Evolutionary conservation across 2,888 invertebrate species (phyloP), one percentile per base, ranked within the genome.

Genomic region (Cloeon dipterum): DNA sequence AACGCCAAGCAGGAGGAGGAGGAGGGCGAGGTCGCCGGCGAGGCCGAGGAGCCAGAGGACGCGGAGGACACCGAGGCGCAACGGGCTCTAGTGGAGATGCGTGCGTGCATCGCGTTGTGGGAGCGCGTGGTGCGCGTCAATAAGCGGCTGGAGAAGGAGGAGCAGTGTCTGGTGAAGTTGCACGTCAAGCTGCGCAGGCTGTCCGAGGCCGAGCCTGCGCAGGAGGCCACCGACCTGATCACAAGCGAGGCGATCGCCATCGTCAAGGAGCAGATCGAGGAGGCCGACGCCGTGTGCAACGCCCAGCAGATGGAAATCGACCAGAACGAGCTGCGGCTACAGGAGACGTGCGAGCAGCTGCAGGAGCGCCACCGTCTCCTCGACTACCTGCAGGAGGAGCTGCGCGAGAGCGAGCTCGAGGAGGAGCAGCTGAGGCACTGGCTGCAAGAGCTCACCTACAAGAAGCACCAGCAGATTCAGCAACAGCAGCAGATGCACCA

Each of bases 111-210:
- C n/a, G 70, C 74, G 46, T 60, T 77, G 44, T 58, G 76, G 47
- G 79, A 81, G 48, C 74, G 70, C 53, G 64, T 81, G 35, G 66
- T 74, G 18, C 68, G 71, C 37, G 59, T 79, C 19, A 79, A 81
- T 52, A 74, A 76, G 50, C 65, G 70, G 47, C 56, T 82, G 39
- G 69, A 77, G 40, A 63, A 70, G 39, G 77, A 79, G 51, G 77
- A 79, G 50, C 76, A 77, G 50, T 56, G 68, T 39, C 61, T 81
- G 3, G 69, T 75, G 3, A 61, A 75, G 45, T 51, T 82, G 26
- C 66, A 70, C 21, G 65, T 68, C 3, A 70, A 70, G 53, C 63
- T 70, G 4, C 66, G 68, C 45, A 57, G 69, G 41, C 7, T 8
- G 7, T 23, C 29, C 16, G 29, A 29, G 14, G 14, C 29, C 7